Percentiles rank a stretch among this genome's conserved stretches.
Evolutionary conservation across 2,113 vertebrate genomes (phyloP).

Genomic region (Dipodomys stephensi): DNA sequence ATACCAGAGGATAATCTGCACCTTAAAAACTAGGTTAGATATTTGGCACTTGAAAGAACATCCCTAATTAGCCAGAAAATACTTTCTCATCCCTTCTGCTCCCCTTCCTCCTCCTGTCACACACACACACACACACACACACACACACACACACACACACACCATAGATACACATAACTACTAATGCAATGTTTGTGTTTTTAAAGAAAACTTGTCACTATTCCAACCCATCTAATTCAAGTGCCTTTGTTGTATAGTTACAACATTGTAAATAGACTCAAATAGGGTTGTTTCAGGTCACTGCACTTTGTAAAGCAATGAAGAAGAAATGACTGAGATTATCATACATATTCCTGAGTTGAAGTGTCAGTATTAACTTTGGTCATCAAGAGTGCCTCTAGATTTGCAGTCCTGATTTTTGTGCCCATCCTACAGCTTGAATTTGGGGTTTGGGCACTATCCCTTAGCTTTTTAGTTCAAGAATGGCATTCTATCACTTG

Average conservation of each 20-base stretch:
- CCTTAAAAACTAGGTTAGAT: background rate
- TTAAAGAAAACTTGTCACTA: conserved; percentile 1
- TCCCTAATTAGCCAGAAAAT: background rate
- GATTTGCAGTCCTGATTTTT: background rate
- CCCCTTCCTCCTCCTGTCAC: background rate
- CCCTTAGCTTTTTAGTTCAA: too few species aligned
- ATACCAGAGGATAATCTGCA: background rate
- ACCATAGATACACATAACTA: background rate
- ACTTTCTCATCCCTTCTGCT: background rate
- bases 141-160: background rate
- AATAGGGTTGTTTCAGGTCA: background rate
- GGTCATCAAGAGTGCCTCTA: background rate
- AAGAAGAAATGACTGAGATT: conserved; percentile 1
- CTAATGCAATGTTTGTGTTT: background rate
- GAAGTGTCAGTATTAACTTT: conserved; percentile 6
- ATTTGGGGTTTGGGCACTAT: too few species aligned
- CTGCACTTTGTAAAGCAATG: conserved; percentile 3
- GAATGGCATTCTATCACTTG: too few species aligned
- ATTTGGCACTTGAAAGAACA: background rate
- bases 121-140: background rate
- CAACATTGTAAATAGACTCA: background rate
- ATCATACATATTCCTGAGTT: background rate
- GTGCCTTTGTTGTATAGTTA: background rate
- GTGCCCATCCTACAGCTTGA: too few species aligned
- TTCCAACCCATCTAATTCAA: conserved; percentile 10